Conservation (phyloP, 2,888 invertebrate species). For the Cyaniris semiargus region DNA sequence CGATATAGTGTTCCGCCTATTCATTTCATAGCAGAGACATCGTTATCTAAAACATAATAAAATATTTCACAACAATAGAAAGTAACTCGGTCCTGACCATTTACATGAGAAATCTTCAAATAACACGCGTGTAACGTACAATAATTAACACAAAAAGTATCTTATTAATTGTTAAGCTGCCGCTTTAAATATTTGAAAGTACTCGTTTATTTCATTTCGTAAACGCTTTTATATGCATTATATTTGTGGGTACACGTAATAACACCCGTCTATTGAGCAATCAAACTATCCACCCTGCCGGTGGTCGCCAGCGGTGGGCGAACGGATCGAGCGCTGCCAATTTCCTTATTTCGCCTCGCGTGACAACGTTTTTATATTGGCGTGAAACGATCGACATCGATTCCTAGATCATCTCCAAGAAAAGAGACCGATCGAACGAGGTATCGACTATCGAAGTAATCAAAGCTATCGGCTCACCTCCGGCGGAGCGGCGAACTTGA, state of each 20-base stretch:
- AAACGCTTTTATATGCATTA: background rate
- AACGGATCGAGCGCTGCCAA: background rate
- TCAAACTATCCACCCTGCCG: background rate
- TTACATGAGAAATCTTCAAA: conserved; percentile 30
- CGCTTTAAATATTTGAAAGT: conserved; percentile 24
- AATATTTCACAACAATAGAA: conserved; percentile 29
- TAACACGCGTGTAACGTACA: conserved; percentile 28
- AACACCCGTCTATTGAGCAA: background rate
- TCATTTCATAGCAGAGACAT: background rate
- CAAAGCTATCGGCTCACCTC: conserved; percentile 60
- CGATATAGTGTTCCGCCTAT: too few species aligned
- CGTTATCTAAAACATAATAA: background rate
- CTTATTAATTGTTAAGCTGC: conserved; percentile 17
- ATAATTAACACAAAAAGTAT: conserved; percentile 30
- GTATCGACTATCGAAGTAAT: conserved; percentile 17
- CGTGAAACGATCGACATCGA: conserved; percentile 12
- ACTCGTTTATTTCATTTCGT: conserved; percentile 6
- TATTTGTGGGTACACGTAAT: background rate
- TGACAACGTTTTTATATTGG: conserved; percentile 4
- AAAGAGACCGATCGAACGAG: background rate
- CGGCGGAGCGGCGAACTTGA: conserved; percentile 91
- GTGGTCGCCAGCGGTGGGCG: background rate
- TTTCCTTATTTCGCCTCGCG: conserved; percentile 18
- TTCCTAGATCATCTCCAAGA: background rate
- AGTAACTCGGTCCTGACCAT: conserved; percentile 27